A percentile compares a stretch with the other conserved stretches of the same genome.
phyloP scores from a whole-genome alignment of 2,888 invertebrate species.

The Tetragonisca angustula region DNA sequence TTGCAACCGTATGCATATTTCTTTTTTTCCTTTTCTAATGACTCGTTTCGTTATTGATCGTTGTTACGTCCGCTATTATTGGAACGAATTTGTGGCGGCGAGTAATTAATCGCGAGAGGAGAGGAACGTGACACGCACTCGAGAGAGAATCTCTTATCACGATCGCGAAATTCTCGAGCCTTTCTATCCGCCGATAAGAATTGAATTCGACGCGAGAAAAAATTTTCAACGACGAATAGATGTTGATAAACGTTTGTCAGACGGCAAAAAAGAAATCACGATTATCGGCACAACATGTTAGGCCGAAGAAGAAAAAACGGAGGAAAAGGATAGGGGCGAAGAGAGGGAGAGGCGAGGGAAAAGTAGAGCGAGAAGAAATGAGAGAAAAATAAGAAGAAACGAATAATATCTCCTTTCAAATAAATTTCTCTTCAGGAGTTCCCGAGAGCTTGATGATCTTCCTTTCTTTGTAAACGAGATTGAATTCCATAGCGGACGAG shows the following conservation, averaged over 20 bases:
- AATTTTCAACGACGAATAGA: constrained; percentile 3
- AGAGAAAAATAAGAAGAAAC: constrained; percentile 3
- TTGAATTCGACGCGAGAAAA: constrained; percentile 23
- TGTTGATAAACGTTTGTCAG: constrained; percentile 49
- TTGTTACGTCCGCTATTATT: background rate
- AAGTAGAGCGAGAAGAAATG: background rate
- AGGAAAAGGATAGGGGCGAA: background rate
- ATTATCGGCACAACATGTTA: background rate
- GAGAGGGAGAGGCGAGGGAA: background rate
- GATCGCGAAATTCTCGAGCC: constrained; percentile 11
- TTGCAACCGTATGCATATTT: too few relatives aligned
- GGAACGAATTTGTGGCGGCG: background rate
- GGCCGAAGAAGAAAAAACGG: background rate
- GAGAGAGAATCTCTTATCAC: constrained; percentile 21
- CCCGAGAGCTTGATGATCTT: constrained; percentile 39
- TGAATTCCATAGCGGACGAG: constrained; percentile 34
- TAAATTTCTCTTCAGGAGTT: constrained; percentile 51
- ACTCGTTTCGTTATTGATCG: background rate
- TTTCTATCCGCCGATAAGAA: background rate
- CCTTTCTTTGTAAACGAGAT: constrained; percentile 38
- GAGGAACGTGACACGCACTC: background rate
- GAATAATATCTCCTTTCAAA: constrained; percentile 50
- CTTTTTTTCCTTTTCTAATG: background rate
- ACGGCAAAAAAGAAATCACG: background rate
- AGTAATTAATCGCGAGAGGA: constrained; percentile 5